Conservation (phyloP, 2,888 invertebrate species). For the Dasypolia templi region DNA sequence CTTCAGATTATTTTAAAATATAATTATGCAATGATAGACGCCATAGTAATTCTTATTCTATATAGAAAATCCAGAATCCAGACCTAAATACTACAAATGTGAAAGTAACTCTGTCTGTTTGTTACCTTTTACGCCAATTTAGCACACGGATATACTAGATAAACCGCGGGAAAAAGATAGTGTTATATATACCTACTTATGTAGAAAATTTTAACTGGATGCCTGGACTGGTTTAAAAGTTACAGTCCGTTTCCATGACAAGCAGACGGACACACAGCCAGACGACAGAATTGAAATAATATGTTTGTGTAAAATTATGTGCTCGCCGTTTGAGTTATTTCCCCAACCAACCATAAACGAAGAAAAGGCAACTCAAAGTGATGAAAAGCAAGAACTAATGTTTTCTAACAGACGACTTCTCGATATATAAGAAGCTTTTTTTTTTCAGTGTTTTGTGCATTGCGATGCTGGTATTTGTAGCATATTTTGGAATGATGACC, state of each 20-base stretch:
- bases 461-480: slow-evolving; percentile 14
- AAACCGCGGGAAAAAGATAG: not conserved
- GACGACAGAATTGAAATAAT: not conserved
- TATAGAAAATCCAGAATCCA: not conserved
- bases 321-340: not conserved
- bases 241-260: not conserved
- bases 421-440: not conserved
- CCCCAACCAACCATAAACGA: too few species aligned
- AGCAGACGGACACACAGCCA: not conserved
- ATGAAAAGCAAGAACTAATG: not conserved
- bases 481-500: slow-evolving; percentile 29
- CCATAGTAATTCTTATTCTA: not conserved
- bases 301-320: not conserved
- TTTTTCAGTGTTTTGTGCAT: slow-evolving; percentile 34
- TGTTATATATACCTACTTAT: not conserved
- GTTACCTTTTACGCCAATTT: not conserved
- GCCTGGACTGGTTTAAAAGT: not conserved
- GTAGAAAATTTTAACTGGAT: not conserved
- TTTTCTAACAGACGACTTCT: not conserved
- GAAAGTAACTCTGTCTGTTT: not conserved
- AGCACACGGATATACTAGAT: not conserved
- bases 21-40: not conserved
- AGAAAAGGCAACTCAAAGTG: not conserved
- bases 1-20: not conserved
- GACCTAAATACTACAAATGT: not conserved